These are phyloP conservation scores for Venustoraphidia nigricollis DNA, from an alignment of 2,888 invertebrate genomes.

Conservation along the genomic window DNA sequence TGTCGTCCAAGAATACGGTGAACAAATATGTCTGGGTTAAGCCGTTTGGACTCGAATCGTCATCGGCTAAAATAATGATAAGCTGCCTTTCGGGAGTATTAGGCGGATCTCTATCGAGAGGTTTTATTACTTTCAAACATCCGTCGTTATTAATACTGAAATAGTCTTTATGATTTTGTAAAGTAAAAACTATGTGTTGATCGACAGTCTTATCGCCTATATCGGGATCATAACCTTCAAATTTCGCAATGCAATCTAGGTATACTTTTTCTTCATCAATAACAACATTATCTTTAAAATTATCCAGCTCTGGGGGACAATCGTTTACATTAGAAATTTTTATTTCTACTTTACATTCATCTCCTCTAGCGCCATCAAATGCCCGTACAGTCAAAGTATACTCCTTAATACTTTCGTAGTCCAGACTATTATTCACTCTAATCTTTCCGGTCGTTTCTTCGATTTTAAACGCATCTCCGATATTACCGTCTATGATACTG, in stretches of 20 bases:
- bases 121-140: slow-evolving; percentile 56
- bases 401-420: slow-evolving; percentile 73
- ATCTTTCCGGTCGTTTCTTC: slow-evolving; percentile 75
- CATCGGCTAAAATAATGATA: slow-evolving; percentile 59
- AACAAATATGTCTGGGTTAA: slow-evolving; percentile 49
- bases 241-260: slow-evolving; percentile 52
- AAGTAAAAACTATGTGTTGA: slow-evolving; percentile 67
- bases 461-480: slow-evolving; percentile 72
- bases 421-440: slow-evolving; percentile 57
- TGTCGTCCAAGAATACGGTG: slow-evolving; percentile 54
- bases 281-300: slow-evolving; percentile 52
- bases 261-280: slow-evolving; percentile 60
- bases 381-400: slow-evolving; percentile 73
- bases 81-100: slow-evolving; percentile 64
- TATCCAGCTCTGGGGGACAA: slow-evolving; percentile 69
- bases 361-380: slow-evolving; percentile 70
- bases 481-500: slow-evolving; percentile 76
- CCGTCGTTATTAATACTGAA: slow-evolving; percentile 59
- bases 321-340: slow-evolving; percentile 85
- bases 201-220: slow-evolving; percentile 58
- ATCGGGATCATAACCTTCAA: slow-evolving; percentile 74
- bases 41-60: slow-evolving; percentile 48
- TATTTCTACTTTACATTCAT: slow-evolving; percentile 69
- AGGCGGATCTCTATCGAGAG: slow-evolving; percentile 80
- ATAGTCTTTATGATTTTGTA: slow-evolving; percentile 52